Conservation (phyloP, 2,113 vertebrate genomes). For the Ornithorhynchus anatinus region DNA sequence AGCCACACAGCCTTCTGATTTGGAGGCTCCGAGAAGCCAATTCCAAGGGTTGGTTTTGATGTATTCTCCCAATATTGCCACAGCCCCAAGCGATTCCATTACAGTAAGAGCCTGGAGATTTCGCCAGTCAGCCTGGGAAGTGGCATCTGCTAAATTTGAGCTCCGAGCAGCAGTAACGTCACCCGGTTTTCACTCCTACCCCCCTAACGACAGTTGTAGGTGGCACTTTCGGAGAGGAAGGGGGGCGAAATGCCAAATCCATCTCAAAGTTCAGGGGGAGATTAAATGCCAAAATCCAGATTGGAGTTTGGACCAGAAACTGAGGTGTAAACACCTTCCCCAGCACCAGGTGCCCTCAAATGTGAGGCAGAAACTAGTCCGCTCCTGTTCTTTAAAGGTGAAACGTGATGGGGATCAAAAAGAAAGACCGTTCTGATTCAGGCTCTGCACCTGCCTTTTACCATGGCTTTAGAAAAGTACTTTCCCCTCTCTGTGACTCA, state of each 20-base stretch:
- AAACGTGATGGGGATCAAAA: no score
- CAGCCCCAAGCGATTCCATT: conserved; percentile 13
- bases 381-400: no score
- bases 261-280: no score
- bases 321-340: no score
- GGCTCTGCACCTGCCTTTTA: no score
- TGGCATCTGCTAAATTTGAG: conserved; percentile 32
- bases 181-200: background rate
- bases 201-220: background rate
- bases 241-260: no score
- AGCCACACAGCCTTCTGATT: background rate
- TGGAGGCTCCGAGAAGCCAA: background rate
- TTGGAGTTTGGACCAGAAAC: no score
- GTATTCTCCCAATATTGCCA: conserved; percentile 1
- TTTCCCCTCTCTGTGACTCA: background rate
- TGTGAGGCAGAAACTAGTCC: no score
- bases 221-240: background rate
- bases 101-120: conserved; percentile 10
- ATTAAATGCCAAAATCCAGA: no score
- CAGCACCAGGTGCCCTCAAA: no score
- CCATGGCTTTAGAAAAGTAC: no score
- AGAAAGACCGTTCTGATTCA: no score
- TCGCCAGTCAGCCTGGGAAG: conserved; percentile 18
- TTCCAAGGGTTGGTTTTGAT: background rate
- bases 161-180: background rate